Conservation (phyloP, 2,888 invertebrate genomes). For the Reticulitermes lucifugus region DNA sequence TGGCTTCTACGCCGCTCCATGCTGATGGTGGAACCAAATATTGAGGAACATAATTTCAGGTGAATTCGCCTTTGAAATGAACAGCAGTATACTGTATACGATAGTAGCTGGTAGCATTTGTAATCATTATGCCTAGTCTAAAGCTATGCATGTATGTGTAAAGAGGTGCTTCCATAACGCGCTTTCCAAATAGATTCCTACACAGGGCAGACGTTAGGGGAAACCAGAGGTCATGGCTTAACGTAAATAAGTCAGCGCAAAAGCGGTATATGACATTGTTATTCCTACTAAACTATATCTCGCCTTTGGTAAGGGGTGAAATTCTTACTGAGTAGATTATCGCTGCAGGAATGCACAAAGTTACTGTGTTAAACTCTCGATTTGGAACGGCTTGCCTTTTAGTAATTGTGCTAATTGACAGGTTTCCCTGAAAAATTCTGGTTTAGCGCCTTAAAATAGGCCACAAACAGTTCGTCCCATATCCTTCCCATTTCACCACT, state of each 20-base stretch:
- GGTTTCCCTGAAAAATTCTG: too few species aligned
- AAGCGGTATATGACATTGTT: not conserved
- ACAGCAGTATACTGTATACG: not conserved
- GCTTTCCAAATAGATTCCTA: not conserved
- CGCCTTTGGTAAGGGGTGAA: too few species aligned
- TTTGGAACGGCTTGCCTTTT: too few species aligned
- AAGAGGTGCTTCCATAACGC: not conserved
- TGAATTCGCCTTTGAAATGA: not conserved
- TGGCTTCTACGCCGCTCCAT: not conserved
- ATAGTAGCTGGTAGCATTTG: not conserved
- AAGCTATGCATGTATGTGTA: conserved; percentile 3
- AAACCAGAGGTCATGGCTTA: not conserved
- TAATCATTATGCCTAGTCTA: not conserved
- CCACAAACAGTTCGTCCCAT: too few species aligned
- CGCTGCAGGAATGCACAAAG: too few species aligned
- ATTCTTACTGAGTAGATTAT: too few species aligned
- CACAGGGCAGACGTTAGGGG: not conserved
- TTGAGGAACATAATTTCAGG: not conserved
- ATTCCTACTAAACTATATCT: too few species aligned
- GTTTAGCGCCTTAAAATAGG: too few species aligned
- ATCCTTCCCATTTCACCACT: too few species aligned
- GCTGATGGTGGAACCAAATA: not conserved
- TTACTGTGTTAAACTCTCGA: too few species aligned
- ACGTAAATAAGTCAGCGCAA: not conserved
- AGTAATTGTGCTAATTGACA: too few species aligned